Conservation (phyloP, 2,888 invertebrate species). For the Rhogogaster chlorosoma region DNA sequence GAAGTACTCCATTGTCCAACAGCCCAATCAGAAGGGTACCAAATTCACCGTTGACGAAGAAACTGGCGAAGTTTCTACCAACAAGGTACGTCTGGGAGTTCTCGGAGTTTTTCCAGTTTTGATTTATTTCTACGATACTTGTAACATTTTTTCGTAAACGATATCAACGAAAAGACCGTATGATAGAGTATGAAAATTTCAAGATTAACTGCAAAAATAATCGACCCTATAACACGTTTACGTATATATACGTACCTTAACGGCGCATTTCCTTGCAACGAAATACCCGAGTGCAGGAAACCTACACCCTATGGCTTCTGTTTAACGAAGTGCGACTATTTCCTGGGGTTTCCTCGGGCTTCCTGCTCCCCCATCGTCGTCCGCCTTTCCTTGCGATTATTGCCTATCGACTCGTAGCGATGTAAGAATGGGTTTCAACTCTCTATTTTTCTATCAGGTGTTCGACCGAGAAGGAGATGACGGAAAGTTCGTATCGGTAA, state of each 20-base stretch:
- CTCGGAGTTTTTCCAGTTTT: no score
- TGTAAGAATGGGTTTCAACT: neutral
- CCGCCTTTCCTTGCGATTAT: neutral
- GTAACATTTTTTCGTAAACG: neutral
- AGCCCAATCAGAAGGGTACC: conserved; percentile 96
- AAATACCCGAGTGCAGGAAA: conserved; percentile 7
- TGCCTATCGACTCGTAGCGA: neutral
- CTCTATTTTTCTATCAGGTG: conserved; percentile 78
- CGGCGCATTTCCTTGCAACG: conserved; percentile 8
- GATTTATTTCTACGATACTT: no score
- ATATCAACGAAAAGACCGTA: neutral
- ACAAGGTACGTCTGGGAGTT: conserved; percentile 82
- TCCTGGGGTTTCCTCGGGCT: conserved; percentile 2
- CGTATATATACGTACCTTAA: no score
- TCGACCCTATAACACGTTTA: neutral
- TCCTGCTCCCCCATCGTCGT: neutral
- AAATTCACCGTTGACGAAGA: conserved; percentile 98
- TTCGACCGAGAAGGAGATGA: conserved; percentile 98
- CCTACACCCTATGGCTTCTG: neutral
- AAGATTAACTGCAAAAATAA: neutral
- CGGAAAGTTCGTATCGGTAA: conserved; percentile 97
- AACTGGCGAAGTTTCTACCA: conserved; percentile 96
- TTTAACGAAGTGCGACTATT: conserved; percentile 16
- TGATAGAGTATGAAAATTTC: neutral
- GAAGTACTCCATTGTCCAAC: conserved; percentile 98